Evolutionary conservation across 2,888 invertebrate genomes (phyloP), one percentile per base, ranked within the genome.

Genomic region (Apamea monoglypha): DNA sequence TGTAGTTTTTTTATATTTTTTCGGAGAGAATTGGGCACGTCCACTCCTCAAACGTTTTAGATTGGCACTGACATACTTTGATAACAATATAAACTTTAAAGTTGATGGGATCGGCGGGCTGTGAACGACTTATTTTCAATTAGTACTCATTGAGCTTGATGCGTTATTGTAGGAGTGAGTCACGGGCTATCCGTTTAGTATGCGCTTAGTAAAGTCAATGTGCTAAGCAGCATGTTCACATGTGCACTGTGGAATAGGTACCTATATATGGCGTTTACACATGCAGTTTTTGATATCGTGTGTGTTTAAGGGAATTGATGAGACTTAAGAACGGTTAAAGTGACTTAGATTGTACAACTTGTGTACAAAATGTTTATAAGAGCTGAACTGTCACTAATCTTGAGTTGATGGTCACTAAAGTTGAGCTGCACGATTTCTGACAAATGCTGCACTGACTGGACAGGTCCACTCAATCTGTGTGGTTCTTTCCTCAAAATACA

Each of bases 61-160:
- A n/a, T n/a, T n/a, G n/a, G n/a, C n/a, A n/a, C n/a, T n/a, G n/a
- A n/a, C n/a, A n/a, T 50, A 68, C 68, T 59, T 59, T 50, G 63
- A 72, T 82, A 83, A 68, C 56, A 78, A 83, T 82, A 61, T 71
- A 44, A 53, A 82, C 73, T 64, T 69, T 44, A 14, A 79, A 73
- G 82, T 82, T 73, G 79, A 73, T 79, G 73, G 40, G 74, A 84
- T 84, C 85, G 74, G 67, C 47, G 72, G 18, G 69, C 47, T 74
- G 71, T 74, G 87, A 73, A 80, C 76, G 82, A 85, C 79, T 84
- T 82, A 81, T 80, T 79, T 74, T 76, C 72, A 76, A 81, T 87
- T 81, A 80, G 80, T 85, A 85, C 83, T 84, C 78, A 87, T 85
- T 85, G 78, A 78, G 80, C 74, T 89, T 83, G 86, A 8, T 78